Evolutionary conservation across 37 sponge, comb jelly and placozoan species (phyloP).

Genomic region (Tethya wilhelma): DNA sequence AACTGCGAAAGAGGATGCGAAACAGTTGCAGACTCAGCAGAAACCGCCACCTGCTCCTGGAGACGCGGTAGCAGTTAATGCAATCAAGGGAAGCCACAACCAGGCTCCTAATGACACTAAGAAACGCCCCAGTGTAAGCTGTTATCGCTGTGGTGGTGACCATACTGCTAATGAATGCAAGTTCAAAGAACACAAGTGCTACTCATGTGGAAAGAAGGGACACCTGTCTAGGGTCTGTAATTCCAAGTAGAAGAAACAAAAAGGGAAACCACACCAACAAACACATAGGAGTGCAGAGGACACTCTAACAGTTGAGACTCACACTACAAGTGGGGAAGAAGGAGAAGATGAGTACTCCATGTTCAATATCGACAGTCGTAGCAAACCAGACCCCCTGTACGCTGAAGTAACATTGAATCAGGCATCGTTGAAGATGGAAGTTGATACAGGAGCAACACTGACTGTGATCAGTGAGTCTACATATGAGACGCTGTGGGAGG

Average conservation of each 20-base stretch:
- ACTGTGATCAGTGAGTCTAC: conserved; percentile 5
- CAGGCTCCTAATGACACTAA: not conserved
- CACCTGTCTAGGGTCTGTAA: conserved; percentile 23
- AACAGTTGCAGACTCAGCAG: not conserved
- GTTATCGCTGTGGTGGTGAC: conserved; percentile 22
- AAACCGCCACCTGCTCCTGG: not conserved
- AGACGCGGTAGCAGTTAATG: too few relatives aligned
- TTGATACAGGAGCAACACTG: conserved; percentile 19
- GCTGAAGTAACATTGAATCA: not conserved
- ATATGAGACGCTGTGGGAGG: not conserved
- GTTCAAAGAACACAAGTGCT: conserved; percentile 7
- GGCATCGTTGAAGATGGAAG: not conserved
- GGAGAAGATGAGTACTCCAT: too few relatives aligned
- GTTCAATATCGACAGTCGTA: too few relatives aligned
- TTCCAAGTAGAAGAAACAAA: not conserved
- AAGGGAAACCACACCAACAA: not conserved
- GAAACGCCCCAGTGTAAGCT: not conserved
- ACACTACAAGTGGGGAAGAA: too few relatives aligned
- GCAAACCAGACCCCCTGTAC: not conserved
- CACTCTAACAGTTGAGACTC: too few relatives aligned
- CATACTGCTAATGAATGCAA: conserved; percentile 1
- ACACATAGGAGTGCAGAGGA: not conserved
- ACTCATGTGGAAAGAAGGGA: conserved; percentile 21
- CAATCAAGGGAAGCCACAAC: too few relatives aligned
- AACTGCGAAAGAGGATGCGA: conserved; percentile 1